phyloP scores from a whole-genome alignment of 2,888 invertebrate species.

The Gari tellinella region DNA sequence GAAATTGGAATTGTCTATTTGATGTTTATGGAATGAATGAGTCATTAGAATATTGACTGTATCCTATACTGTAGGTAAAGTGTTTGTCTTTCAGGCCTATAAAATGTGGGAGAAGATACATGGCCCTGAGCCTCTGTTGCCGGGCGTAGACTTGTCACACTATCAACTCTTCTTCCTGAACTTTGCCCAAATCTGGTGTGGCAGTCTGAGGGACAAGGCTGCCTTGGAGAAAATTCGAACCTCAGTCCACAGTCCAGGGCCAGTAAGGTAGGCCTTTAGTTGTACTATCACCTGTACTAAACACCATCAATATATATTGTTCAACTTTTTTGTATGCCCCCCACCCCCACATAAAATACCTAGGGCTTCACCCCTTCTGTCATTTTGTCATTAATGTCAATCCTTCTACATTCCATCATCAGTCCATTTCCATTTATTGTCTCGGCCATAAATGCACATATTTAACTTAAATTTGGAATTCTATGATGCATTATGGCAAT shows the following conservation, averaged over 20 bases:
- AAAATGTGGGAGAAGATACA: constrained; percentile 82
- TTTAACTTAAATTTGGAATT: too few species aligned
- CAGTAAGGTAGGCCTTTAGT: constrained; percentile 86
- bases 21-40: too few species aligned
- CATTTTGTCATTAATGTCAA: neutral
- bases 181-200: constrained; percentile 93
- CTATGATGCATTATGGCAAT: too few species aligned
- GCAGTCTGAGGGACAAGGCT: constrained; percentile 90
- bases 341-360: neutral
- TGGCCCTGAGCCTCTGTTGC: constrained; percentile 88
- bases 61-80: too few species aligned
- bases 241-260: constrained; percentile 96
- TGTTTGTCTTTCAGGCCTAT: constrained; percentile 80
- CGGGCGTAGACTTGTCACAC: constrained; percentile 83
- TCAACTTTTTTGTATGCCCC: too few species aligned
- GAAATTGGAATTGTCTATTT: too few species aligned
- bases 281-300: neutral
- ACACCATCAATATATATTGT: too few species aligned
- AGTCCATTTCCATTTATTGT: too few species aligned
- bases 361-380: neutral
- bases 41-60: too few species aligned
- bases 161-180: constrained; percentile 85
- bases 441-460: too few species aligned
- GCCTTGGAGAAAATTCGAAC: constrained; percentile 95
- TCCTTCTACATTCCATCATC: too few species aligned